Conservation (phyloP, 35 echinoderm and acorn worm genomes). For the Apostichopus japonicus region DNA sequence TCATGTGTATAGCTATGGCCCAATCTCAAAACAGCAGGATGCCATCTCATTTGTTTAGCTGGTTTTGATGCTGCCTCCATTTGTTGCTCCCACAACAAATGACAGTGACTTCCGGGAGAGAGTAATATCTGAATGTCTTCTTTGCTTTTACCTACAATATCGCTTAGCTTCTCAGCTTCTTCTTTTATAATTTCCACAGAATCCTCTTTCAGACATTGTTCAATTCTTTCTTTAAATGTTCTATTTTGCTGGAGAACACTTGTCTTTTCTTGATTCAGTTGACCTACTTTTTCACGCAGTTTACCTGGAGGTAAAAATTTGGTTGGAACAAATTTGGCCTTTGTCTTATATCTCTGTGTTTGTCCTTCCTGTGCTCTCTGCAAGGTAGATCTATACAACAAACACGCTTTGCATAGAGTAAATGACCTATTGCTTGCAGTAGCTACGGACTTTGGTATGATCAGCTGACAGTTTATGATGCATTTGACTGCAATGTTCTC, state of each 20-base stretch:
- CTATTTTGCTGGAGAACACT: neutral
- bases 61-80: constrained; percentile 55
- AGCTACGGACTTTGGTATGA: neutral
- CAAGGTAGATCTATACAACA: constrained; percentile 20
- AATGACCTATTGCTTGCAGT: constrained; percentile 6
- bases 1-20: constrained; percentile 70
- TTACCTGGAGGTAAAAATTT: neutral
- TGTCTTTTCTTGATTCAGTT: constrained; percentile 29
- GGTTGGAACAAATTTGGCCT: constrained; percentile 1
- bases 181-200: neutral
- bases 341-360: neutral
- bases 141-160: neutral
- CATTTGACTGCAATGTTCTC: neutral
- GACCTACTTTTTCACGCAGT: neutral
- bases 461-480: constrained; percentile 43
- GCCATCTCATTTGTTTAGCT: constrained; percentile 70
- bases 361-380: neutral
- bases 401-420: constrained; percentile 12
- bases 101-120: no score
- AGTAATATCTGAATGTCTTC: neutral
- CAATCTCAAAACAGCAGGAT: constrained; percentile 69
- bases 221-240: constrained; percentile 1
- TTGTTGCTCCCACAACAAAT: no score
- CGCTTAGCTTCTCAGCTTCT: neutral
- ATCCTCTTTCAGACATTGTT: constrained; percentile 33